phyloP scores from a whole-genome alignment of 1,140 invertebrate genomes.

The Neomicropteryx cornuta region DNA sequence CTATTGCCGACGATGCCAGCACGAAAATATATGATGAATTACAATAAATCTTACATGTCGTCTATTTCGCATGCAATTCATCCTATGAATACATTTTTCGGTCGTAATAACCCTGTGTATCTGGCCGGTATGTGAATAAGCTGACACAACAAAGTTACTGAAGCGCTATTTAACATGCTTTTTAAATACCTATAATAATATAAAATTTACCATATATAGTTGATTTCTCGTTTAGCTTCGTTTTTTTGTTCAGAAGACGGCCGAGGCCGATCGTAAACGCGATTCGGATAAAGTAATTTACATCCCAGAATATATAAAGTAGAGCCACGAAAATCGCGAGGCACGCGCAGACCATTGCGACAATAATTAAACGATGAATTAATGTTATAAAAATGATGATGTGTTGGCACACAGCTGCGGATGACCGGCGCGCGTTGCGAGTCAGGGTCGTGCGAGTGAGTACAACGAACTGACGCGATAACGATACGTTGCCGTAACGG shows the following conservation, averaged over 20 bases:
- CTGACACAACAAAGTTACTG: no score
- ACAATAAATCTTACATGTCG: no score
- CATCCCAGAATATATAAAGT: conserved; percentile 63
- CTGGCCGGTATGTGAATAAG: no score
- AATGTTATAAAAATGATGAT: conserved; percentile 6
- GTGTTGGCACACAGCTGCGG: neutral
- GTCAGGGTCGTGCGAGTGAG: no score
- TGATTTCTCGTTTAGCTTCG: conserved; percentile 53
- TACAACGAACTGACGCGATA: conserved; percentile 3
- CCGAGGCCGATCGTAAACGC: conserved; percentile 50
- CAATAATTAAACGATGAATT: conserved; percentile 29
- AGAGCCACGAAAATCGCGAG: conserved; percentile 39
- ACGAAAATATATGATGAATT: no score
- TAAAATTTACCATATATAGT: conserved; percentile 59
- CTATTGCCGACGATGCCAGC: no score
- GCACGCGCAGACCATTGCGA: no score
- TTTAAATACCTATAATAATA: no score
- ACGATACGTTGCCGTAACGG: conserved; percentile 4
- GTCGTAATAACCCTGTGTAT: no score
- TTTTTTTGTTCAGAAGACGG: conserved; percentile 53
- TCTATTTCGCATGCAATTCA: no score
- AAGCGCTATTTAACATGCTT: no score
- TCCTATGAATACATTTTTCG: no score
- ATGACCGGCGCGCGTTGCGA: conserved; percentile 1
- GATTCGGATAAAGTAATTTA: conserved; percentile 64